Percentiles rank a stretch among this genome's conserved stretches.
Conservation (phyloP, 64 coral and sea anemone genomes). For the Actinia equina region DNA sequence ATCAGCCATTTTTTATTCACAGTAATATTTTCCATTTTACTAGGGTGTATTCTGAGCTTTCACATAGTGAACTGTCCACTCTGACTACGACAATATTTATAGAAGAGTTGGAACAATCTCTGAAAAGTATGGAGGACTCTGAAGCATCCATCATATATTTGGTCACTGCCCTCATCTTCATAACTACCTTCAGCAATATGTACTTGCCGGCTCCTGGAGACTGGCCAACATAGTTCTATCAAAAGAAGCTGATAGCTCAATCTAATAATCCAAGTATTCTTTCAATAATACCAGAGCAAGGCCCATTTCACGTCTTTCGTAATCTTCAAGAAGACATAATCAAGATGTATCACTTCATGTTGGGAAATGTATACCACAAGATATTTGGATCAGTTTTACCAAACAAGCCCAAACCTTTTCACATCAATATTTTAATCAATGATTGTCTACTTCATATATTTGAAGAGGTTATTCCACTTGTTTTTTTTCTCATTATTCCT, state of each 20-base stretch:
- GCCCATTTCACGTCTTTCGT: slow-evolving; percentile 32
- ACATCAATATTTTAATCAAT: neutral
- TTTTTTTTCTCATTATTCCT: slow-evolving; percentile 39
- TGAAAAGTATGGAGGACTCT: slow-evolving; percentile 40
- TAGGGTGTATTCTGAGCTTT: slow-evolving; percentile 42
- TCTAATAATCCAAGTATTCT: slow-evolving; percentile 8
- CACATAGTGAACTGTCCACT: slow-evolving; percentile 27
- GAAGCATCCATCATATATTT: slow-evolving; percentile 16
- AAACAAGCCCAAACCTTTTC: slow-evolving; percentile 15
- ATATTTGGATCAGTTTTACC: slow-evolving; percentile 16
- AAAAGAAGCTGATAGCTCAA: slow-evolving; percentile 34
- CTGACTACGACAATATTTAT: slow-evolving; percentile 23
- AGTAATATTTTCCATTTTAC: slow-evolving; percentile 17
- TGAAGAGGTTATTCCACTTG: slow-evolving; percentile 25
- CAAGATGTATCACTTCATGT: slow-evolving; percentile 31
- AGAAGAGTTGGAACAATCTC: slow-evolving; percentile 37
- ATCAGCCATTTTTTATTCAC: neutral
- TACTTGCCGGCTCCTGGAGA: slow-evolving; percentile 24
- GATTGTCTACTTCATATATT: neutral
- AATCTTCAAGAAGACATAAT: slow-evolving; percentile 35
- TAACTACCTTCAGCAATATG: neutral
- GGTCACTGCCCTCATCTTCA: slow-evolving; percentile 25
- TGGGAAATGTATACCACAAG: slow-evolving; percentile 19
- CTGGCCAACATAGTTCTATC: slow-evolving; percentile 36
- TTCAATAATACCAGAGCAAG: slow-evolving; percentile 37